Conservation (phyloP, 2,797 vertebrate species). For the Microctenopoma lineatum region DNA sequence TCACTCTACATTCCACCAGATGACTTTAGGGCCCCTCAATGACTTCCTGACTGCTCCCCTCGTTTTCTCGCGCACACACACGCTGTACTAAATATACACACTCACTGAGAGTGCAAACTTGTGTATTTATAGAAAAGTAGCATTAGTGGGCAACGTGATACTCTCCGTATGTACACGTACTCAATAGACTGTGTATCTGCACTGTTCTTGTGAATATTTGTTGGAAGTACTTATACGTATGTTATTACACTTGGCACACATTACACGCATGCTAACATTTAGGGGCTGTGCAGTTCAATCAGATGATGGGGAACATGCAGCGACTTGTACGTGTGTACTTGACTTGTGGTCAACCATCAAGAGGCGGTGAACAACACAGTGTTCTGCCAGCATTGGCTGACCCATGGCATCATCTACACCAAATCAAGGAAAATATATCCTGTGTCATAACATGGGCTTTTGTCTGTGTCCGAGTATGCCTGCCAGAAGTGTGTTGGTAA, state of each 20-base stretch:
- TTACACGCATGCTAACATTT: constrained; percentile 11
- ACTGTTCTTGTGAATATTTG: neutral
- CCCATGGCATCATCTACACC: neutral
- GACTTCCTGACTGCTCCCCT: constrained; percentile 67
- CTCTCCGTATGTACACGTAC: constrained; percentile 5
- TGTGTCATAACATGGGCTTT: neutral
- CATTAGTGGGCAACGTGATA: neutral
- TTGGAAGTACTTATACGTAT: constrained; percentile 8
- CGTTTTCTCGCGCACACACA: constrained; percentile 8
- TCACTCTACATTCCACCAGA: constrained; percentile 68
- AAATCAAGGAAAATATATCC: neutral
- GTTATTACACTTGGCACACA: constrained; percentile 34
- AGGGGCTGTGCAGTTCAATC: neutral
- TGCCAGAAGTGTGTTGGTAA: neutral
- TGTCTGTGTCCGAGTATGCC: neutral
- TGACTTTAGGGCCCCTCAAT: constrained; percentile 70
- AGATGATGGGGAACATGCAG: neutral
- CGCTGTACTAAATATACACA: constrained; percentile 13
- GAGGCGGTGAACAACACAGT: neutral
- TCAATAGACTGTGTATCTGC: constrained; percentile 22
- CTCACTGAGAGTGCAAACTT: constrained; percentile 31
- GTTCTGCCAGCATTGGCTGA: neutral
- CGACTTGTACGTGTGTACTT: neutral
- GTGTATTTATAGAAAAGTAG: constrained; percentile 37
- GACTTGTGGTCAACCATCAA: constrained; percentile 12